Evolutionary conservation across 2,113 vertebrate genomes (phyloP), one percentile per base, ranked within the genome.

Genomic region (Murina feae): DNA sequence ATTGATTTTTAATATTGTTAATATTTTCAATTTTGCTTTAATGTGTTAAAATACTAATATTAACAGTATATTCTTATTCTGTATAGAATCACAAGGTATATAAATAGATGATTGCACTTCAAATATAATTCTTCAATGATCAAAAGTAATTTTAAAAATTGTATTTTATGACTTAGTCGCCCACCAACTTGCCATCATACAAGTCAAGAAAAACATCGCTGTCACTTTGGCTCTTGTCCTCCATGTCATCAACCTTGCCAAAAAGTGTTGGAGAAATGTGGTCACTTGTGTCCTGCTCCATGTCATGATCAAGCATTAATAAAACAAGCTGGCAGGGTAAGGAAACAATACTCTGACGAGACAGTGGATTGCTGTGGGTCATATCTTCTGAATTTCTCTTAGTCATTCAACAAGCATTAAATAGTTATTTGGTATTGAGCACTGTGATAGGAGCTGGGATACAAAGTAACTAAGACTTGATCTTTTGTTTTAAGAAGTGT

Each of bases 221-320:
- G 99, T 97, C 99, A 99, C 95, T 98, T 98, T 71, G 99, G 98
- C 53, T 72, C 96, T 4, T 99, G 99, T 96, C 99, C 99, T 86
- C 98, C 98, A 0, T 99, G 99, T 95, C 98, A 89, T 80, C 99
- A 99, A 71, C 63, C 97, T 88, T 99, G 99, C 96, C 97, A 98
- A 92, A 98, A 98, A 80, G 68, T 88, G 0, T 97, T 99, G 93
- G 96, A 94, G 72, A 91, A 37, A 0, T 99, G 99, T 55, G 97
- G 98, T 65, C 98, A 99, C 35, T 93, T 98, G 83, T 99, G 99
- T 96, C 98, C 98, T 39, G 98, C 97, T 95, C 74, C 98, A 42
- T 99, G 99, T 97, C 99, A 99, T 0, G 99, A 99, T 11, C 98
- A 99, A 98, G 99, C 99, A 13, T 97, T 99, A 93, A 97, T 99